Percentiles rank a stretch among this genome's conserved stretches.
These are phyloP conservation scores for Champsocephalus gunnari DNA, from an alignment of 2,797 vertebrate species.

Conservation along the genomic window DNA sequence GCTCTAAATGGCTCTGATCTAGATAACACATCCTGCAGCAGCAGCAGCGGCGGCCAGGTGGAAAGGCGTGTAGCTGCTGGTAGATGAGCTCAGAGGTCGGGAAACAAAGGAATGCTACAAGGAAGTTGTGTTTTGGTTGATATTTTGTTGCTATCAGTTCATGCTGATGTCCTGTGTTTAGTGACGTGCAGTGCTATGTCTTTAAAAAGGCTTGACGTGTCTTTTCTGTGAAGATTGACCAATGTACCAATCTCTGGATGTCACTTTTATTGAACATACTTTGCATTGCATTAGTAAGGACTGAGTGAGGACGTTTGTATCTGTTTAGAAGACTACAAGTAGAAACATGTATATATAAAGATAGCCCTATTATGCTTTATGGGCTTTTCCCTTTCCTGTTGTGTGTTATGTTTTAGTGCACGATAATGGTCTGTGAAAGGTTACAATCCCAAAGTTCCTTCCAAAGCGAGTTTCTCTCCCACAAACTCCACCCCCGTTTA, in stretches of 20 bases:
- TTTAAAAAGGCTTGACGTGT: background rate
- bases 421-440: too few relatives aligned
- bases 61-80: slow-evolving; percentile 16
- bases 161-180: background rate
- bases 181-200: background rate
- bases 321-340: background rate
- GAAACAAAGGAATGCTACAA: background rate
- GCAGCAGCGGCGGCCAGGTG: slow-evolving; percentile 25
- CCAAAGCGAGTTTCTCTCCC: too few relatives aligned
- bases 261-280: background rate
- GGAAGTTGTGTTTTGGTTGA: background rate
- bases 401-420: too few relatives aligned
- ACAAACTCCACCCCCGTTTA: too few relatives aligned
- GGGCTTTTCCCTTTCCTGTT: too few relatives aligned
- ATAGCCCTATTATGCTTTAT: too few relatives aligned
- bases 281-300: background rate
- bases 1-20: slow-evolving; percentile 71
- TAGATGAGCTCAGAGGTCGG: slow-evolving; percentile 13
- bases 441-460: too few relatives aligned
- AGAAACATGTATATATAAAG: background rate
- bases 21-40: slow-evolving; percentile 64
- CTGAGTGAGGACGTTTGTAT: background rate
- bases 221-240: background rate
- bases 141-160: background rate
- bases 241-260: background rate